Percentiles rank a stretch among this genome's conserved stretches.
Conservation (phyloP, 2,113 vertebrate genomes). For the Pedionomus torquatus region DNA sequence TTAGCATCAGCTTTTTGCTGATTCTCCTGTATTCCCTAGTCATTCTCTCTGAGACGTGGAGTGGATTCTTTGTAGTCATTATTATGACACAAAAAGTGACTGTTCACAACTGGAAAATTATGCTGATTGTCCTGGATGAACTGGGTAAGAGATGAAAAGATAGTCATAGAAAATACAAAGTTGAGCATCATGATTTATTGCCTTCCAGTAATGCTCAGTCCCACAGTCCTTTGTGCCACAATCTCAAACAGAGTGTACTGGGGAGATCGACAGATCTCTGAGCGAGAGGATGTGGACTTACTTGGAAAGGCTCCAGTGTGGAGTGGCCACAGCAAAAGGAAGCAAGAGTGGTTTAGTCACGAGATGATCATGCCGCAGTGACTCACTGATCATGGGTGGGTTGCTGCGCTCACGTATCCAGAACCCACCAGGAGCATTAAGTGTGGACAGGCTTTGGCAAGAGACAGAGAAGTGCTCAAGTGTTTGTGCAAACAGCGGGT, state of each 20-base stretch:
- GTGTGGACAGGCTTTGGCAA: not conserved
- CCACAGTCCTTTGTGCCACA: not conserved
- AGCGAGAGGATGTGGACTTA: not conserved
- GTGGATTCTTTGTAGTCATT: not conserved
- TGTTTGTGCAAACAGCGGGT: not conserved
- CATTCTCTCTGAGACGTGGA: not conserved
- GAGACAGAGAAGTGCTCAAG: not conserved
- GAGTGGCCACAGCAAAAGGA: not conserved
- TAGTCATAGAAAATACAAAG: not conserved
- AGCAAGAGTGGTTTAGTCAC: not conserved
- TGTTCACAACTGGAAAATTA: not conserved
- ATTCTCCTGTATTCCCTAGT: not conserved
- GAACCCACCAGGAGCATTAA: not conserved
- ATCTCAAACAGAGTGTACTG: rapidly evolving
- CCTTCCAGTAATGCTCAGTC: not conserved
- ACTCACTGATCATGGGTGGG: not conserved
- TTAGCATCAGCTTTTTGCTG: not conserved
- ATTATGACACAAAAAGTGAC: not conserved
- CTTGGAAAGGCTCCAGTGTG: not conserved
- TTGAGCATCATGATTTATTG: not conserved
- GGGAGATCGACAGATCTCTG: not conserved
- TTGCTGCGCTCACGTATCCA: not conserved
- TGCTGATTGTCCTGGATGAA: not conserved
- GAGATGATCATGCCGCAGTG: not conserved
- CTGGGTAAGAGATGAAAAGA: not conserved